Evolutionary conservation across 2,888 invertebrate genomes (phyloP).

Genomic region (Ctenicera cuprea): DNA sequence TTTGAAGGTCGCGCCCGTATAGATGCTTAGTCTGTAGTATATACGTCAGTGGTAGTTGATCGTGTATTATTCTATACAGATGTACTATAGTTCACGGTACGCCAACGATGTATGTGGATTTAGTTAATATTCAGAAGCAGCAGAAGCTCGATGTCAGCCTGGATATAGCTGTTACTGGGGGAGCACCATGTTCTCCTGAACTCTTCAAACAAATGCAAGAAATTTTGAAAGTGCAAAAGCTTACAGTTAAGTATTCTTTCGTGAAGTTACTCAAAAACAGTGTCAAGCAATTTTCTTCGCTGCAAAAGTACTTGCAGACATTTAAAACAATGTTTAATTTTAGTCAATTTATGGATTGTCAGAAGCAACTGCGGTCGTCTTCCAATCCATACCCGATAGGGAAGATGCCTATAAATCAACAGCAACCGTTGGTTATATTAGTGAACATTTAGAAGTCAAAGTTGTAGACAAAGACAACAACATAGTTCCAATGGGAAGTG

Average conservation of each 20-base stretch:
- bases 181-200: slow-evolving; percentile 81
- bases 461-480: slow-evolving; percentile 80
- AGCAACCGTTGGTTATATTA: slow-evolving; percentile 75
- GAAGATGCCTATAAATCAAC: slow-evolving; percentile 71
- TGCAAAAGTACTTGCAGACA: no score
- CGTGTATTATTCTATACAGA: slow-evolving; percentile 62
- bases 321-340: no score
- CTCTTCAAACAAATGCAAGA: slow-evolving; percentile 75
- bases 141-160: slow-evolving; percentile 72
- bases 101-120: slow-evolving; percentile 91
- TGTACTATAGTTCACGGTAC: slow-evolving; percentile 85
- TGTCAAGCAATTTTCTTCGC: no score
- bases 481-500: slow-evolving; percentile 80
- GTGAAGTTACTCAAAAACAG: no score
- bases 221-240: slow-evolving; percentile 71
- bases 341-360: slow-evolving; percentile 78
- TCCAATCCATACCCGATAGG: slow-evolving; percentile 72
- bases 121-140: slow-evolving; percentile 75
- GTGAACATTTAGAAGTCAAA: slow-evolving; percentile 77
- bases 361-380: slow-evolving; percentile 75
- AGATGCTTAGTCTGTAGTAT: no score
- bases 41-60: no score
- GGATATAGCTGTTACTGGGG: slow-evolving; percentile 80
- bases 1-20: no score
- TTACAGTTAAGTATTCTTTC: slow-evolving; percentile 70